Evolutionary conservation across 2,113 vertebrate genomes (phyloP).

Genomic region (Indri indri): DNA sequence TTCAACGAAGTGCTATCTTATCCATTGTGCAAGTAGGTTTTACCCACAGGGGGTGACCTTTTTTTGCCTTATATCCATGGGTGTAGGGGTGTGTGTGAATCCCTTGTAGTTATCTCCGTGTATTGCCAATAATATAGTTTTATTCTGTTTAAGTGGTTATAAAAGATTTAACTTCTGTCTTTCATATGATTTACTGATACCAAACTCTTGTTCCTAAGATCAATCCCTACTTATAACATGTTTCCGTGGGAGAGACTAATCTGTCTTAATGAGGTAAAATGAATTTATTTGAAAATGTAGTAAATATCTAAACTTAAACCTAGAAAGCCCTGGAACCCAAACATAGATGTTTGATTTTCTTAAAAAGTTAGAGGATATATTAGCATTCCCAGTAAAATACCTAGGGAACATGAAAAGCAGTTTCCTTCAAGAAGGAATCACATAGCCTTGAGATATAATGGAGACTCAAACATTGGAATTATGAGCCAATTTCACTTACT

Average conservation of each 20-base stretch:
- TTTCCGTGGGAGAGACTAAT: slow-evolving; percentile 5
- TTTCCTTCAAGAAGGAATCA: slow-evolving; percentile 30
- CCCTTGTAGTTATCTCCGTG: background rate
- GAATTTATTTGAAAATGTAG: slow-evolving; percentile 37
- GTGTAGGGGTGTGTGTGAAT: background rate
- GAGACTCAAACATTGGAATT: slow-evolving; percentile 22
- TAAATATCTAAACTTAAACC: slow-evolving; percentile 46
- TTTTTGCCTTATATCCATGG: background rate
- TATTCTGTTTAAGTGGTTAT: slow-evolving; percentile 14
- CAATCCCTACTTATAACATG: background rate
- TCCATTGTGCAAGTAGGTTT: slow-evolving; percentile 24
- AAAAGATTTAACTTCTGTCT: slow-evolving; percentile 17
- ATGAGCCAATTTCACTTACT: background rate
- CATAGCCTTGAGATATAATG: background rate
- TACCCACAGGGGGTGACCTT: background rate
- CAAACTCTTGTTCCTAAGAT: slow-evolving; percentile 35
- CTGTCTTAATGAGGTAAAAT: slow-evolving; percentile 23
- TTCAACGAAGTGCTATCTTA: background rate
- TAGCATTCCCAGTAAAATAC: background rate
- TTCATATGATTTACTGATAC: slow-evolving; percentile 8
- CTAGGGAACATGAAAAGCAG: slow-evolving; percentile 4
- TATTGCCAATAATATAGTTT: slow-evolving; percentile 19
- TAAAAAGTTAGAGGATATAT: background rate
- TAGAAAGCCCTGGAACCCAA: slow-evolving; percentile 11
- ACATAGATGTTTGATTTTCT: slow-evolving; percentile 4